Base-by-base conservation (phyloP, 1,140 invertebrate species). In the Zaprionus nigranus region DNA sequence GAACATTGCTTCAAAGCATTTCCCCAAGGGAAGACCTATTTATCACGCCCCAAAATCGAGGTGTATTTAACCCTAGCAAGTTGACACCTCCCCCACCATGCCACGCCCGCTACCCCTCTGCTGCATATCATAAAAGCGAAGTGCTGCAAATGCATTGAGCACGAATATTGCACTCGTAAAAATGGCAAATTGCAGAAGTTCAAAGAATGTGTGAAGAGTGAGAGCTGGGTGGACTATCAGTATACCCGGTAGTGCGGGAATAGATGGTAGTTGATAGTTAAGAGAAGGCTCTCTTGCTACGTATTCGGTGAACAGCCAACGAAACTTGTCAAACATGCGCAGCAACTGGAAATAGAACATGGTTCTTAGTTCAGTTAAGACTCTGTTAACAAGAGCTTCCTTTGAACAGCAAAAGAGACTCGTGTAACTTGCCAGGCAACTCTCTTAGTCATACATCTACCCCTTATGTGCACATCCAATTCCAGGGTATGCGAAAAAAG, bases 401-500 rank as follows among this genome's bases (percentile, higher is more conserved):
- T 7, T 1, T 24, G 3, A 28, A 5, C 13, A 58, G 12, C n/a
- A 17, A 5, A 22, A 7, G 17, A 2, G 12, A 2, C 11, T 13
- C 36, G 12, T 9, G 13, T 38, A 26, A 5, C 5, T 59, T 38
- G 30, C 20, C 34, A 13, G 34, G 20, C 7, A 6, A 5, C 9
- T 26, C n/a, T 12, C 3, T 30, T 3, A 3, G 12, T 17, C 7
- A 34, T 15, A 24, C 12, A 30, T 34, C 9, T 22, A 58, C 7
- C 6, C 36, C 13, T 3, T 7, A 2, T 4, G 3, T 17, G 13
- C 1, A 6, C 28, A 12, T 30, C 5, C 26, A 4, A 13, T 60
- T 59, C 54, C 63, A 74, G 65, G 72, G 72, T 74, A 74, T 67
- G 1, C 2, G 22, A 30, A 57, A 61, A 61, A 34, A 62, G n/a